A percentile compares a stretch with the other conserved stretches of the same genome.
Evolutionary conservation across 1,140 invertebrate species (phyloP).

Genomic region (Pseudachorutes palmiensis): DNA sequence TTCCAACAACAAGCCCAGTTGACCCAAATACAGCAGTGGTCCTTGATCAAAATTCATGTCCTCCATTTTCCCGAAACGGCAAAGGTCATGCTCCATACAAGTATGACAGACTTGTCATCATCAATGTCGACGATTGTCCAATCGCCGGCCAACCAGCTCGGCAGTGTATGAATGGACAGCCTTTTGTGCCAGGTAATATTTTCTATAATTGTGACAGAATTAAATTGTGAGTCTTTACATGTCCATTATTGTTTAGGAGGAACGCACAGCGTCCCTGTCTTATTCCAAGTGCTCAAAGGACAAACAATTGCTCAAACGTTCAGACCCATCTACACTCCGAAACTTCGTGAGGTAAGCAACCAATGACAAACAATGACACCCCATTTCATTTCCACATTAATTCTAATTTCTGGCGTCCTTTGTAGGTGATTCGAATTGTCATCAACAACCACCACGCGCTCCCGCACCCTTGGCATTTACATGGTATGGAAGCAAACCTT

Average conservation of each 20-base stretch:
- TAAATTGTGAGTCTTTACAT: no score
- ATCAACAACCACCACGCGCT: slow-evolving; percentile 7
- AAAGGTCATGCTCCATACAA: background rate
- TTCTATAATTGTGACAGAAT: no score
- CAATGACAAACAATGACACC: background rate
- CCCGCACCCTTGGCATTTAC: slow-evolving; percentile 19
- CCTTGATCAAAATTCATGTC: background rate
- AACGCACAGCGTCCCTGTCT: background rate
- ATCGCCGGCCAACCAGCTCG: background rate
- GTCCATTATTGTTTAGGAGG: no score
- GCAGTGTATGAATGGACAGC: background rate
- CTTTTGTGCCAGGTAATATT: background rate
- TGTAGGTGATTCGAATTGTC: slow-evolving; percentile 19
- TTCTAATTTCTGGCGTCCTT: background rate
- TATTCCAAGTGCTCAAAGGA: background rate
- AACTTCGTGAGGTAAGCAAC: background rate
- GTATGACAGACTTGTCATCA: background rate
- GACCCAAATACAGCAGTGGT: background rate
- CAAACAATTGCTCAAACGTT: background rate
- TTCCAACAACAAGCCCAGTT: background rate
- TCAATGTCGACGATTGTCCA: background rate
- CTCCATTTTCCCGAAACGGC: background rate
- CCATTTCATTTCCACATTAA: background rate
- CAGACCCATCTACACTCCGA: background rate
- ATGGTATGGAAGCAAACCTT: slow-evolving; percentile 2